A percentile compares a stretch with the other conserved stretches of the same genome.
Conservation (phyloP, 1,140 invertebrate species). For the Archivesica marissinica region DNA sequence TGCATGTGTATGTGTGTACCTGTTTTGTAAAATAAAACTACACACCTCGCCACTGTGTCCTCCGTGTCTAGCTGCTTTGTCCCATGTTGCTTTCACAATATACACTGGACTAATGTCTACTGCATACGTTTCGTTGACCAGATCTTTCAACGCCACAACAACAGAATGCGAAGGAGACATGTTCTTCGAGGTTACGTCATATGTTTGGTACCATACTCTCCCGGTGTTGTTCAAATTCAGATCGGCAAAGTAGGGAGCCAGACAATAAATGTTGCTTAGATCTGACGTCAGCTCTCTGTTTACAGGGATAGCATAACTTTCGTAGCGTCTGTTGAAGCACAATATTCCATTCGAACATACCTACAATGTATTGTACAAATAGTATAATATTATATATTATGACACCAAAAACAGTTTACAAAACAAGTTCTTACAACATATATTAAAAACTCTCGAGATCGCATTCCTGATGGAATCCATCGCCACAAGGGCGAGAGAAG, state of each 20-base stretch:
- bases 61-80: neutral
- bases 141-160: neutral
- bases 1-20: neutral
- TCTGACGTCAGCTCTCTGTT: neutral
- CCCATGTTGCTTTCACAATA: conserved; percentile 29
- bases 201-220: conserved; percentile 23
- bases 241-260: conserved; percentile 46
- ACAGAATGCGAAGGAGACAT: neutral
- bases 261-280: conserved; percentile 16
- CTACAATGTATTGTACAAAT: too few relatives aligned
- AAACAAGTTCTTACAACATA: too few relatives aligned
- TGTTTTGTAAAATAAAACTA: neutral
- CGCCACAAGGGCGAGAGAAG: too few relatives aligned
- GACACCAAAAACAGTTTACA: too few relatives aligned
- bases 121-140: conserved; percentile 11
- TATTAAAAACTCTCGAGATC: too few relatives aligned
- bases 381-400: too few relatives aligned
- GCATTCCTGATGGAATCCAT: too few relatives aligned
- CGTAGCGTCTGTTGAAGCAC: conserved; percentile 25
- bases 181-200: conserved; percentile 2
- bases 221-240: neutral
- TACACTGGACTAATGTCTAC: neutral
- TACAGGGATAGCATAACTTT: conserved; percentile 7
- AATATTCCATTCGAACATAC: conserved; percentile 45
- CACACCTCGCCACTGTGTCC: conserved; percentile 11